A percentile compares a stretch with the other conserved stretches of the same genome.
Evolutionary conservation across 2,113 vertebrate species (phyloP).

Genomic region (Uropsilus gracilis): DNA sequence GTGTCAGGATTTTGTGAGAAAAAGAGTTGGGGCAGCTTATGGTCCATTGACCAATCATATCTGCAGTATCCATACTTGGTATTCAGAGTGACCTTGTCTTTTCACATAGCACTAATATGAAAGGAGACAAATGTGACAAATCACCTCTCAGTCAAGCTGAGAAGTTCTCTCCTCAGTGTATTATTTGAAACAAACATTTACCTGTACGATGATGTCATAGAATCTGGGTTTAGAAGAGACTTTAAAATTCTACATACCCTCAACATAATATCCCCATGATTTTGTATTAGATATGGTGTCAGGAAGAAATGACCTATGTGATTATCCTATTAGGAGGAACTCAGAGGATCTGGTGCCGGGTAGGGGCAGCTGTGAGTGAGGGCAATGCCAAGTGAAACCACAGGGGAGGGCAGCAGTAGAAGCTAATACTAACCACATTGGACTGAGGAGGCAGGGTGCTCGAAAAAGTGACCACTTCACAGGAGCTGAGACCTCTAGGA

Average conservation of each 20-base stretch:
- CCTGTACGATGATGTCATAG: background rate
- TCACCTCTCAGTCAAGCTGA: background rate
- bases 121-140: background rate
- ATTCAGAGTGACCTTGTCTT: background rate
- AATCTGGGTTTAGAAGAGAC: background rate
- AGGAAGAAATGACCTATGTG: background rate
- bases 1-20: background rate
- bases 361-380: background rate
- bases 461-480: background rate
- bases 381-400: background rate
- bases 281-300: background rate
- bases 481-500: background rate
- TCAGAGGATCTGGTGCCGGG: background rate
- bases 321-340: background rate
- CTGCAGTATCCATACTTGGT: background rate
- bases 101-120: background rate
- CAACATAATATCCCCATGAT: background rate
- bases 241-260: background rate
- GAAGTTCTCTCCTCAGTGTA: background rate
- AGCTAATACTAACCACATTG: background rate
- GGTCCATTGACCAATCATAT: background rate
- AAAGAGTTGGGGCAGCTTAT: background rate
- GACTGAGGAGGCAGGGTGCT: background rate
- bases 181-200: background rate
- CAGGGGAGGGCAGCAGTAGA: accelerated